Conservation (phyloP, 1,140 invertebrate genomes). For the Megalonaias nervosa region DNA sequence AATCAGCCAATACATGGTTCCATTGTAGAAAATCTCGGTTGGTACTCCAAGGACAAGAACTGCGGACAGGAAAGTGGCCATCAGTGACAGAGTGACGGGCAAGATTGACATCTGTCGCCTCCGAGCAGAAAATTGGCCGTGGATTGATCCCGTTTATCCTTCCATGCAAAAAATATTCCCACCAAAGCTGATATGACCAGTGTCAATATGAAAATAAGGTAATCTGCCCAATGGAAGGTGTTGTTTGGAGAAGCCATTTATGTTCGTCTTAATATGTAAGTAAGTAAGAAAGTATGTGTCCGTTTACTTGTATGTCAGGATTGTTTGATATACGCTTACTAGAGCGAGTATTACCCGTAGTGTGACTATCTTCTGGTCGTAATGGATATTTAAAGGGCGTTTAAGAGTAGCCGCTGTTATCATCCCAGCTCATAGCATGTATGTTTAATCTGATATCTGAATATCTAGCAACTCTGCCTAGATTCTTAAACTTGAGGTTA, state of each 20-base stretch:
- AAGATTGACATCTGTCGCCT: slow-evolving; percentile 79
- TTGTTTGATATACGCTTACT: too few species aligned
- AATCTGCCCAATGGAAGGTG: slow-evolving; percentile 56
- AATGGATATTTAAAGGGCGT: too few species aligned
- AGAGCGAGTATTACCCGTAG: too few species aligned
- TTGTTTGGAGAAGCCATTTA: slow-evolving; percentile 1
- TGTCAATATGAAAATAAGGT: slow-evolving; percentile 61
- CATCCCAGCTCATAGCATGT: too few species aligned
- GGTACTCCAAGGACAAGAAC: slow-evolving; percentile 90
- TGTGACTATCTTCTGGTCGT: too few species aligned
- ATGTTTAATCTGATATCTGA: too few species aligned
- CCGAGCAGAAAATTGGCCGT: slow-evolving; percentile 84
- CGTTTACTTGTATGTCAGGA: too few species aligned
- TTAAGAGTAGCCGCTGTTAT: too few species aligned
- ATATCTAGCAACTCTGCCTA: too few species aligned
- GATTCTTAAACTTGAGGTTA: too few species aligned
- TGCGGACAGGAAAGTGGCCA: slow-evolving; percentile 87
- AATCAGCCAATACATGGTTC: slow-evolving; percentile 59
- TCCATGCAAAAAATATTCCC: slow-evolving; percentile 61
- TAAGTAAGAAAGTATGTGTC: too few species aligned
- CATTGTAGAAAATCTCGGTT: slow-evolving; percentile 82
- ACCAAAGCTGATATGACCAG: slow-evolving; percentile 58
- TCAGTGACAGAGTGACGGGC: slow-evolving; percentile 62
- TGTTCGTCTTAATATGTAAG: too few species aligned
- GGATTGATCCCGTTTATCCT: slow-evolving; percentile 80